These are phyloP conservation scores for Lindbergichthys nudifrons DNA, from an alignment of 2,797 vertebrate genomes.

Conservation along the genomic window DNA sequence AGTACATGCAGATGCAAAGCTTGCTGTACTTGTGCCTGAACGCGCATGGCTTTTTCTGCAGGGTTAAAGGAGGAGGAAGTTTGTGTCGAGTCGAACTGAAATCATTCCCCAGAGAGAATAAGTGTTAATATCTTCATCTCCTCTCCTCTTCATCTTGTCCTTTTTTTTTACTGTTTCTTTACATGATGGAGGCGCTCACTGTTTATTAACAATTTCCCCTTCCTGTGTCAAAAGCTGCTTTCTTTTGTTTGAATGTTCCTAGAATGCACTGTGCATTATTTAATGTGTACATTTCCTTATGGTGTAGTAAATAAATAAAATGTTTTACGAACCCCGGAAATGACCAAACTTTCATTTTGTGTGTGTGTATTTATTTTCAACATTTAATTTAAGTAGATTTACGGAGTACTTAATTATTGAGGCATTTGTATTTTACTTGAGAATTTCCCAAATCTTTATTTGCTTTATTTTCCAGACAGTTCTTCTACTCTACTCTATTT, in stretches of 20 bases:
- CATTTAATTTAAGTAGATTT: no score
- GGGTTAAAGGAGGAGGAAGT: neutral
- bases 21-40: constrained; percentile 39
- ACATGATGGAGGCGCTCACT: neutral
- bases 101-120: neutral
- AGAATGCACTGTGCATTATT: constrained; percentile 47
- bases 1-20: neutral
- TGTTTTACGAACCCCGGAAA: constrained; percentile 54
- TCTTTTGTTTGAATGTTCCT: constrained; percentile 48
- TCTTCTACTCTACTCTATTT: no score
- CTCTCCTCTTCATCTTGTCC: neutral
- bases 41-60: constrained; percentile 44
- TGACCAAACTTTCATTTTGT: neutral
- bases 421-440: no score
- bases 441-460: no score
- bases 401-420: no score
- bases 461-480: no score
- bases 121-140: neutral
- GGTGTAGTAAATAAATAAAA: constrained; percentile 76
- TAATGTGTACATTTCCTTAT: constrained; percentile 52
- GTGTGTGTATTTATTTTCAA: no score
- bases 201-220: constrained; percentile 2
- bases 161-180: neutral
- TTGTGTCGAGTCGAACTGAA: neutral
- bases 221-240: constrained; percentile 50